Conservation (phyloP, 2,113 vertebrate species). For the Solea senegalensis region DNA sequence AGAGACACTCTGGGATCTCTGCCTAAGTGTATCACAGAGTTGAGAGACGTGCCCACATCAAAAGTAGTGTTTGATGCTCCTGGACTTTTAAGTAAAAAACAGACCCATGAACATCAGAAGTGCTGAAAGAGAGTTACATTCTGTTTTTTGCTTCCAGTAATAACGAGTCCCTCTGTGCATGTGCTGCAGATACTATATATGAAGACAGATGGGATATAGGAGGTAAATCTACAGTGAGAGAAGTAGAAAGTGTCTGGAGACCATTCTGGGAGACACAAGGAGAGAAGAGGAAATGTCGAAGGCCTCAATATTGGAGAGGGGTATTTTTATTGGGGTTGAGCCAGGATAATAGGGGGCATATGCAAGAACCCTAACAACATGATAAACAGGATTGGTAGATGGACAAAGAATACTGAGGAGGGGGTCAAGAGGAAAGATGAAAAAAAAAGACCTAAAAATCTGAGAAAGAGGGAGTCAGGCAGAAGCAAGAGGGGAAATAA, state of each 20-base stretch:
- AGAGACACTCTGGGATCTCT: background rate
- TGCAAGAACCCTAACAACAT: background rate
- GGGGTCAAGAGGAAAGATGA: constrained; percentile 1
- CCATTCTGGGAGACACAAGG: background rate
- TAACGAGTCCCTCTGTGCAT: background rate
- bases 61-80: background rate
- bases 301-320: background rate
- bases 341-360: background rate
- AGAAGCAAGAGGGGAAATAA: constrained; percentile 38
- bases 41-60: background rate
- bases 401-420: constrained; percentile 7
- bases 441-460: constrained; percentile 7
- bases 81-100: background rate
- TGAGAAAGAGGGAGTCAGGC: constrained; percentile 27
- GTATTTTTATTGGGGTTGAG: constrained; percentile 6
- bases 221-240: constrained; percentile 7
- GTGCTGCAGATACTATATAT: constrained; percentile 11
- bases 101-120: background rate
- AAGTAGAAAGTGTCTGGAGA: constrained; percentile 27
- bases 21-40: background rate
- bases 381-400: constrained; percentile 7
- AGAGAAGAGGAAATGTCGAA: background rate
- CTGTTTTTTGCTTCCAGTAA: background rate
- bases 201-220: background rate
- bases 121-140: no score